Evolutionary conservation across 2,797 vertebrate genomes (phyloP), one percentile per base, ranked within the genome.

Genomic region (Megalops cyprinoides): DNA sequence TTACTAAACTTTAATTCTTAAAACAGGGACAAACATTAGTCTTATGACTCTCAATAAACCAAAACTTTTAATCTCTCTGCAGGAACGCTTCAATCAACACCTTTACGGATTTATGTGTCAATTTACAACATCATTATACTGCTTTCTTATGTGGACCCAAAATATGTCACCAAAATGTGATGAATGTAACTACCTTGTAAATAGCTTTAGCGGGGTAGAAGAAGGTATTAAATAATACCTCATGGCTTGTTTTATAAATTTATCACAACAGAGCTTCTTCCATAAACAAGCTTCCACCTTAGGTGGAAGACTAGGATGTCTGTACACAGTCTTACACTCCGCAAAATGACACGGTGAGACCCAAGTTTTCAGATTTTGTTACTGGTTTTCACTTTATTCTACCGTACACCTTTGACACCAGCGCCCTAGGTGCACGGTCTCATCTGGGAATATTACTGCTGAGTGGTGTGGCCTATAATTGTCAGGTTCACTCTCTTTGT

Each of bases 71-170:
- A 65, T 65, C 31, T 65, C 28, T n/a, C 62, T 20, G 31, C 12
- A n/a, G 20, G 18, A 23, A 67, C 20, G 6, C 39, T 71, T 10
- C 23, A 42, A 39, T 65, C 62, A 65, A 62, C 34, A 37, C 65
- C 37, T 69, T 28, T 2, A 51, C 2, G 42, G 67, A 71, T 71
- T 71, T 71, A 71, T 10, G 7, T 9, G 37, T 42, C 42, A 69
- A 69, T 20, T 42, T 34, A 69, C 65, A 69, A 69, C 65, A 18
- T 69, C 65, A 23, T 69, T 69, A 44, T n/a, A 20, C 20, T 71
- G 37, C 37, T 71, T 42, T 71, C 15, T 71, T 8, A 20, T 5
- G 67, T 42, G 39, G 67, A 71, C 37, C 71, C 31, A 65, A 44
- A 39, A n/a, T 44, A 10, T 71, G 39, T 10, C 39, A 9, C 37